phyloP scores from a whole-genome alignment of 2,113 vertebrate genomes.

The Pygoscelis adeliae region DNA sequence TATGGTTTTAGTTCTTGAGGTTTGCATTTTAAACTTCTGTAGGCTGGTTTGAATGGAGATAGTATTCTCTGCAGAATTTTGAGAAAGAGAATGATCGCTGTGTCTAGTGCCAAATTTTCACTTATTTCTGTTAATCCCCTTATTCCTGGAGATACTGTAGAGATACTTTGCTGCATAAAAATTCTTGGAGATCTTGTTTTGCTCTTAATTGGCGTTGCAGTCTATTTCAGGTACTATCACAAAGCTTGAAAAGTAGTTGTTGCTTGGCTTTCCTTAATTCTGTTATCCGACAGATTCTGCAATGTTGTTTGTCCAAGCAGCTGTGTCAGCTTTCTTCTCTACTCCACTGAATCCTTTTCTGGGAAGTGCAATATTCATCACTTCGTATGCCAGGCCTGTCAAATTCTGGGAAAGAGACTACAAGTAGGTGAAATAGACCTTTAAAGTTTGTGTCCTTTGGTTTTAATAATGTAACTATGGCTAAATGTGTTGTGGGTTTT shows the following conservation, averaged over 20 bases:
- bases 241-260: not conserved
- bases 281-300: conserved; percentile 80
- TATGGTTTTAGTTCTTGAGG: not conserved
- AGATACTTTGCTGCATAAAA: not conserved
- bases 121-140: not conserved
- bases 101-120: not conserved
- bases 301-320: conserved; percentile 88
- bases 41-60: not conserved
- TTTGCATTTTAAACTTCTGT: not conserved
- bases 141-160: not conserved
- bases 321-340: conserved; percentile 87
- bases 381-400: conserved; percentile 89
- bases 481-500: not conserved
- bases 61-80: not conserved
- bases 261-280: conserved; percentile 73
- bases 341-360: conserved; percentile 89
- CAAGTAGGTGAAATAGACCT: conserved; percentile 77
- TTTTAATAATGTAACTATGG: not conserved
- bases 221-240: not conserved
- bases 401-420: conserved; percentile 94
- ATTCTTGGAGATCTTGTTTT: not conserved
- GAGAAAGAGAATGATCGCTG: not conserved
- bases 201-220: not conserved
- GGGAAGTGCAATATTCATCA: conserved; percentile 92
- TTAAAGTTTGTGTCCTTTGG: not conserved